These are phyloP conservation scores for Campoplex capitator DNA, from an alignment of 2,888 invertebrate species.

Conservation along the genomic window DNA sequence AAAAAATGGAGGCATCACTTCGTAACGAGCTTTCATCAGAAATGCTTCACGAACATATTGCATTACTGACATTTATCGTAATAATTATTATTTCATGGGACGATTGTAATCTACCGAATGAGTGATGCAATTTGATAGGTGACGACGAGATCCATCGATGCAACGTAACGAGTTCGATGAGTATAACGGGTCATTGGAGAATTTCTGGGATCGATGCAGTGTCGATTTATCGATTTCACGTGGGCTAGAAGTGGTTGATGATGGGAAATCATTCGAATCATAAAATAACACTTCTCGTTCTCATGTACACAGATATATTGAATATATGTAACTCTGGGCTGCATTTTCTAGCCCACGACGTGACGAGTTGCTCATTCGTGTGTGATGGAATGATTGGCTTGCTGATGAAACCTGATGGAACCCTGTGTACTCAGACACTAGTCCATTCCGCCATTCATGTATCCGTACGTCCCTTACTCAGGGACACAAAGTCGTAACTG, in stretches of 20 bases:
- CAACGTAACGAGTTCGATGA: neutral
- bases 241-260: constrained; percentile 22
- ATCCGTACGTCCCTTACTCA: neutral
- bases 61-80: neutral
- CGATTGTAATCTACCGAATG: neutral
- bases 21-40: neutral
- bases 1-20: neutral
- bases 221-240: constrained; percentile 43
- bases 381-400: constrained; percentile 83
- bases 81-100: neutral
- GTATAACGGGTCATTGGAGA: constrained; percentile 21
- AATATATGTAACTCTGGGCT: constrained; percentile 50
- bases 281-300: constrained; percentile 49
- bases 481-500: constrained; percentile 26
- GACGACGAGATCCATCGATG: neutral
- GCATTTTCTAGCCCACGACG: constrained; percentile 53
- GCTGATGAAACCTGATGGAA: constrained; percentile 83
- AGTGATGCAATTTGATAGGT: neutral
- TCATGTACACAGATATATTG: constrained; percentile 22
- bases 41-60: neutral
- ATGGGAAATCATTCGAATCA: constrained; percentile 63
- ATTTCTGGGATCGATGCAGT: constrained; percentile 32
- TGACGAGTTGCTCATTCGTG: constrained; percentile 61
- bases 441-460: neutral
- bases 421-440: constrained; percentile 70